A percentile compares a stretch with the other conserved stretches of the same genome.
Evolutionary conservation across 1,140 invertebrate species (phyloP).

Genomic region (Leptestheria dahalacensis): DNA sequence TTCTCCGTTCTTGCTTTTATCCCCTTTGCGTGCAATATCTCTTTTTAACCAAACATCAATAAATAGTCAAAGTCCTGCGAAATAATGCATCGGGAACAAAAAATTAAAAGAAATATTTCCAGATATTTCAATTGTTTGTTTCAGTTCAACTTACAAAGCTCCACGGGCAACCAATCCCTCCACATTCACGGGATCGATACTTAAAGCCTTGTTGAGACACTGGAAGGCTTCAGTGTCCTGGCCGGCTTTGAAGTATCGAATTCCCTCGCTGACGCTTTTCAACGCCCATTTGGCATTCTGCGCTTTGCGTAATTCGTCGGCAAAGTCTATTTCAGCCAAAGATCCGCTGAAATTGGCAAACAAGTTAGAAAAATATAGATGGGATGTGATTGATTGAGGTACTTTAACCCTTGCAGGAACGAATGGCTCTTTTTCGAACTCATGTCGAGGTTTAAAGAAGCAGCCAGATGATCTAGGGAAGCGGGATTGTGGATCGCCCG

Average conservation of each 20-base stretch:
- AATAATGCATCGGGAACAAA: background rate
- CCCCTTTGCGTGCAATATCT: no score
- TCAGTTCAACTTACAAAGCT: slow-evolving; percentile 47
- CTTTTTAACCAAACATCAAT: no score
- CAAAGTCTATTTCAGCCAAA: slow-evolving; percentile 63
- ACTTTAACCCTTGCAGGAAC: slow-evolving; percentile 59
- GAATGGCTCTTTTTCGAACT: slow-evolving; percentile 45
- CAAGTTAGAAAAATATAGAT: background rate
- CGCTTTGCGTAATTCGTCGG: slow-evolving; percentile 61
- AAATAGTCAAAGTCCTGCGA: no score
- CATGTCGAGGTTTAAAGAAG: slow-evolving; percentile 44
- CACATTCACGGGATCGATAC: slow-evolving; percentile 80
- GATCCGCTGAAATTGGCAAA: slow-evolving; percentile 37
- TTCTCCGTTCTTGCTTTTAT: no score
- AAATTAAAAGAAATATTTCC: background rate
- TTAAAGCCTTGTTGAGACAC: slow-evolving; percentile 80
- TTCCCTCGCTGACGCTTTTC: slow-evolving; percentile 77
- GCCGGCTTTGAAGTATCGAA: slow-evolving; percentile 81
- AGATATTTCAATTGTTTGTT: background rate
- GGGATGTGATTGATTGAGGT: slow-evolving; percentile 21
- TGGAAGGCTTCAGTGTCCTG: slow-evolving; percentile 85
- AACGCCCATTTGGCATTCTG: slow-evolving; percentile 88
- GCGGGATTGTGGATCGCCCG: slow-evolving; percentile 80
- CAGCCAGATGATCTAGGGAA: slow-evolving; percentile 60
- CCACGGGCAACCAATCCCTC: slow-evolving; percentile 86